Conservation (phyloP, 2,113 vertebrate species). For the Arvicanthis niloticus region DNA sequence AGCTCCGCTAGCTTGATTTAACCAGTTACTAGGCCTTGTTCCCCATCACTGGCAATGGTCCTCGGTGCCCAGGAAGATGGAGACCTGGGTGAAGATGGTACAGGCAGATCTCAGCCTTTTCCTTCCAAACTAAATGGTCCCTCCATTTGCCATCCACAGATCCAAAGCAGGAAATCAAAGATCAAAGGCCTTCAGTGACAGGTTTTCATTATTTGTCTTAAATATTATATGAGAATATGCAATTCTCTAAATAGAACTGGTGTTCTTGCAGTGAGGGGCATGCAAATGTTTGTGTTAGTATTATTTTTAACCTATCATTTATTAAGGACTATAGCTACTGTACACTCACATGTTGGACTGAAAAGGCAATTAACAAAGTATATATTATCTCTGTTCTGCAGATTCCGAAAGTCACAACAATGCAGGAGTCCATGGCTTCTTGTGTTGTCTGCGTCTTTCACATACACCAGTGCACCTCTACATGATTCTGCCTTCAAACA, state of each 20-base stretch:
- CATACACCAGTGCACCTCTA: not conserved
- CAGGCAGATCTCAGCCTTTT: not conserved
- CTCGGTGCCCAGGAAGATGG: constrained; percentile 3
- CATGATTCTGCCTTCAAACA: constrained; percentile 4
- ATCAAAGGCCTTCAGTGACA: not conserved
- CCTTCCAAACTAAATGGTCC: not conserved
- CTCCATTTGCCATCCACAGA: not conserved
- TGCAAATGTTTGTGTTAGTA: not conserved
- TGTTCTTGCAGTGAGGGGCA: not conserved
- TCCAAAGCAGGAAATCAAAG: constrained; percentile 14
- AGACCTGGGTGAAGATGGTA: not conserved
- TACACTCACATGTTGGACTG: not conserved
- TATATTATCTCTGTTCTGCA: not conserved
- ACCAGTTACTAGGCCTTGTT: constrained; percentile 30
- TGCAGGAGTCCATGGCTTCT: not conserved
- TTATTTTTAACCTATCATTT: not conserved
- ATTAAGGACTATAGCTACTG: not conserved
- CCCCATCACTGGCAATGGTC: not conserved
- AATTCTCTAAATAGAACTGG: constrained; percentile 2
- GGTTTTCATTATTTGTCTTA: constrained; percentile 27
- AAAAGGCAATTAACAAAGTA: not conserved
- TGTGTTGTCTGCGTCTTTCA: not conserved
- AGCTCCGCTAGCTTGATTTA: constrained; percentile 46
- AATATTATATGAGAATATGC: not conserved
- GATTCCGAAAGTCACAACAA: not conserved